Percentiles rank a stretch among this genome's conserved stretches.
Evolutionary conservation across 1,140 invertebrate genomes (phyloP).

Genomic region (Drosophila leontia): DNA sequence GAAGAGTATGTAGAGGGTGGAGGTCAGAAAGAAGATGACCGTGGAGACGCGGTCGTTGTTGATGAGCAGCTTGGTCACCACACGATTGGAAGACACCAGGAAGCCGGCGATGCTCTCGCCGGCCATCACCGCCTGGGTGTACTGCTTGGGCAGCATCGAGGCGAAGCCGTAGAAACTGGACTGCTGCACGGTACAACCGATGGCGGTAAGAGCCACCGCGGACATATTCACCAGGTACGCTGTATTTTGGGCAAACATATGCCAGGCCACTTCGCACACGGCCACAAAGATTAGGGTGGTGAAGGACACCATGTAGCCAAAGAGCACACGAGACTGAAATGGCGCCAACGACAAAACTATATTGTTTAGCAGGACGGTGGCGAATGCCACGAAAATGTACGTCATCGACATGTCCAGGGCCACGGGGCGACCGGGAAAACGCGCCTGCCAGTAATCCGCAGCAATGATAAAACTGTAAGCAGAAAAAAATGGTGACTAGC

Average conservation of each 20-base stretch:
- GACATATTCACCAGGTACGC: slow-evolving; percentile 93
- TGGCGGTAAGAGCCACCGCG: slow-evolving; percentile 93
- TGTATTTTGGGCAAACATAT: slow-evolving; percentile 89
- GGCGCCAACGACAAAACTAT: slow-evolving; percentile 93
- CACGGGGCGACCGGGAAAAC: slow-evolving; percentile 93
- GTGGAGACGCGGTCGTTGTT: slow-evolving; percentile 92
- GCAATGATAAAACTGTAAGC: slow-evolving; percentile 92
- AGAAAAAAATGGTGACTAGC: background rate
- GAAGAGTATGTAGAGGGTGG: slow-evolving; percentile 89
- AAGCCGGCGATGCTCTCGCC: slow-evolving; percentile 97
- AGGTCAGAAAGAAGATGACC: slow-evolving; percentile 93
- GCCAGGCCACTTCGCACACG: slow-evolving; percentile 93
- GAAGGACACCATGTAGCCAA: slow-evolving; percentile 94
- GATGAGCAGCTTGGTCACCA: slow-evolving; percentile 92
- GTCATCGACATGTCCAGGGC: slow-evolving; percentile 96
- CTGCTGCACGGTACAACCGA: slow-evolving; percentile 95
- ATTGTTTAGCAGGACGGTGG: slow-evolving; percentile 94
- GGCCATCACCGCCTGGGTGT: slow-evolving; percentile 97
- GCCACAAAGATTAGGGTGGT: slow-evolving; percentile 92
- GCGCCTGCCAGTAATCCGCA: slow-evolving; percentile 94
- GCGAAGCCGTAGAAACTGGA: slow-evolving; percentile 97
- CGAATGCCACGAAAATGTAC: slow-evolving; percentile 94
- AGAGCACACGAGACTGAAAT: slow-evolving; percentile 93
- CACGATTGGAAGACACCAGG: slow-evolving; percentile 92
- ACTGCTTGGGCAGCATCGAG: slow-evolving; percentile 93